phyloP scores from a whole-genome alignment of 2,888 invertebrate species.

The Limnephilus lunatus region DNA sequence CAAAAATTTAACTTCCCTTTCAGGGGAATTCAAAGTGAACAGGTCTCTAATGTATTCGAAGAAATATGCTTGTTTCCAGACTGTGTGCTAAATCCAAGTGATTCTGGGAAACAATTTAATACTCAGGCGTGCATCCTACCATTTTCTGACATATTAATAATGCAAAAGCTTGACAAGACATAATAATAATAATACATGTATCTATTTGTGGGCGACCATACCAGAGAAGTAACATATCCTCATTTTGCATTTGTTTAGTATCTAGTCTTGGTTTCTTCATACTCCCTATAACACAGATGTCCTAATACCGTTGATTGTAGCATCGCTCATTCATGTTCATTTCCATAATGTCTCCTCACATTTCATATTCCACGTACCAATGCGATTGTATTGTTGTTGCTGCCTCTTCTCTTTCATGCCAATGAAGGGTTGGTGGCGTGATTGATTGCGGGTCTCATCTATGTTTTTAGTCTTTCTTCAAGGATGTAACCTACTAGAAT shows the following conservation, averaged over 20 bases:
- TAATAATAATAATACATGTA: too few relatives aligned
- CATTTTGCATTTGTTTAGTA: too few relatives aligned
- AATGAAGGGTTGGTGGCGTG: background rate
- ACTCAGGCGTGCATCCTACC: background rate
- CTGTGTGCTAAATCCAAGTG: background rate
- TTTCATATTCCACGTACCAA: background rate
- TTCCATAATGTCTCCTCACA: background rate
- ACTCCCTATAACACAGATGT: background rate
- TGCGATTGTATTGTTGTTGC: background rate
- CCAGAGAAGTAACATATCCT: too few relatives aligned
- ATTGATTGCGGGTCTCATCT: background rate
- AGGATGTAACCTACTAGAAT: background rate
- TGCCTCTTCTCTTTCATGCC: background rate
- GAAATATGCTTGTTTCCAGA: background rate
- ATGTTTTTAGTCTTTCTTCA: background rate
- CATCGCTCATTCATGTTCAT: background rate
- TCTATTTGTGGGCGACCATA: too few relatives aligned
- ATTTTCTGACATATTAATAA: background rate
- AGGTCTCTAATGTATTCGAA: too few relatives aligned
- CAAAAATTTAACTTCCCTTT: too few relatives aligned
- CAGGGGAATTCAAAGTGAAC: too few relatives aligned
- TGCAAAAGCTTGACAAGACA: background rate
- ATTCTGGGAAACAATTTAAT: background rate
- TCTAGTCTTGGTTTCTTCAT: background rate
- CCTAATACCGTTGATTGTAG: background rate